Conservation (phyloP, 2,888 invertebrate species). For the Creontiades dilutus region DNA sequence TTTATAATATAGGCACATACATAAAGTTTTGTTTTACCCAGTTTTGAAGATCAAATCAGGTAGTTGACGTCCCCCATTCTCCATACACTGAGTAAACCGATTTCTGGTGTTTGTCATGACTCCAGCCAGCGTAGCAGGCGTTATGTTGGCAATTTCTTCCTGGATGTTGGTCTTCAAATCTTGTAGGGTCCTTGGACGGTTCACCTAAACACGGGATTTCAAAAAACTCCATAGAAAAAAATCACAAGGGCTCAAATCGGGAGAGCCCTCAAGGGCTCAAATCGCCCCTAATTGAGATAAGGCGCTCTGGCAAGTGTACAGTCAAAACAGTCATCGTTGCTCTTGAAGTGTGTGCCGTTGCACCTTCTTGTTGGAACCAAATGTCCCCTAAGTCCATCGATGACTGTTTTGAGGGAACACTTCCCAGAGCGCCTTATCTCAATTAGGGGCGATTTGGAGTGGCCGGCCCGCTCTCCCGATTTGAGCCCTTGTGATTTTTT, state of each 20-base stretch:
- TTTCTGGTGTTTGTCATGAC: not conserved
- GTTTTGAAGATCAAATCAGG: too few relatives aligned
- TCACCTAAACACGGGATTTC: not conserved
- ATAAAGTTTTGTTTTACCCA: too few relatives aligned
- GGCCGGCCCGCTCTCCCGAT: too few relatives aligned
- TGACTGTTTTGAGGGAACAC: too few relatives aligned
- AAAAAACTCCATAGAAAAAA: constrained; percentile 15
- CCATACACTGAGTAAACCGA: constrained; percentile 21
- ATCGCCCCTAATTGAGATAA: constrained; percentile 23
- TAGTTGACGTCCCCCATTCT: too few relatives aligned
- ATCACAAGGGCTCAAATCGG: not conserved
- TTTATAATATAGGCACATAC: too few relatives aligned
- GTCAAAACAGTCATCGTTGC: constrained; percentile 17
- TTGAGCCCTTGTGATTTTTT: too few relatives aligned
- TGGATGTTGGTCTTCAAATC: not conserved
- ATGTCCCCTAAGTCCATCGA: not conserved
- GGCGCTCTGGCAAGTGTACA: constrained; percentile 33
- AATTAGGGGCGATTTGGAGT: too few relatives aligned
- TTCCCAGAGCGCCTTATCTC: too few relatives aligned
- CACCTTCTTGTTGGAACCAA: constrained; percentile 25
- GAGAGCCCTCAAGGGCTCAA: not conserved
- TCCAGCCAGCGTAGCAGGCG: not conserved
- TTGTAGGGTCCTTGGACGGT: constrained; percentile 5
- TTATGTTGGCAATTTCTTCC: not conserved
- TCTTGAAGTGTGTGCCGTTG: constrained; percentile 33